Conservation (phyloP, 2,797 vertebrate genomes). For the Bradypus variegatus region DNA sequence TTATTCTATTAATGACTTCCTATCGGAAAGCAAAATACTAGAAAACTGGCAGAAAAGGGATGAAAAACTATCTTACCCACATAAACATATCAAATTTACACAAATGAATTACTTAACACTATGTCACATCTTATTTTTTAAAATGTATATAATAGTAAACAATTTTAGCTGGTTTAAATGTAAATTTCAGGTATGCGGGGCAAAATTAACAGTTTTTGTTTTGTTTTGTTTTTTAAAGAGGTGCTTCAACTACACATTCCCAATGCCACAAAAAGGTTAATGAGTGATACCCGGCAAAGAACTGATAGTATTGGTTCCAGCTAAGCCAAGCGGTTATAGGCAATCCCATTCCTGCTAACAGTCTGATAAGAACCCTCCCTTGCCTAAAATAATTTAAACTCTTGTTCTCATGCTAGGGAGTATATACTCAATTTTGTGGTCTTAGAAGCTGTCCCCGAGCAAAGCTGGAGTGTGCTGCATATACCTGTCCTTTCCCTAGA, state of each 20-base stretch:
- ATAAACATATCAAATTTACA: slow-evolving; percentile 9
- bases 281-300: background rate
- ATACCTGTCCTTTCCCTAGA: background rate
- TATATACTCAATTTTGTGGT: background rate
- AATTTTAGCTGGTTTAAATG: background rate
- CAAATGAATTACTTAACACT: slow-evolving; percentile 16
- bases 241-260: background rate
- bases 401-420: background rate
- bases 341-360: background rate
- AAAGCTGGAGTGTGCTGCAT: background rate
- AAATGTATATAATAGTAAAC: background rate
- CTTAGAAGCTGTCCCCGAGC: background rate
- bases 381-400: background rate
- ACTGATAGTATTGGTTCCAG: background rate
- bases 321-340: background rate
- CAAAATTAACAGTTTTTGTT: background rate
- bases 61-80: slow-evolving; percentile 1
- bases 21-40: slow-evolving; percentile 12
- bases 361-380: background rate
- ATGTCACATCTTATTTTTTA: background rate
- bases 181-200: background rate
- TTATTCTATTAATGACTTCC: slow-evolving; percentile 9
- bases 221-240: background rate
- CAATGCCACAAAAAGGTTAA: slow-evolving; percentile 19
- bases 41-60: background rate